Base-by-base conservation (phyloP, 2,797 vertebrate genomes). In the Anguilla anguilla region DNA sequence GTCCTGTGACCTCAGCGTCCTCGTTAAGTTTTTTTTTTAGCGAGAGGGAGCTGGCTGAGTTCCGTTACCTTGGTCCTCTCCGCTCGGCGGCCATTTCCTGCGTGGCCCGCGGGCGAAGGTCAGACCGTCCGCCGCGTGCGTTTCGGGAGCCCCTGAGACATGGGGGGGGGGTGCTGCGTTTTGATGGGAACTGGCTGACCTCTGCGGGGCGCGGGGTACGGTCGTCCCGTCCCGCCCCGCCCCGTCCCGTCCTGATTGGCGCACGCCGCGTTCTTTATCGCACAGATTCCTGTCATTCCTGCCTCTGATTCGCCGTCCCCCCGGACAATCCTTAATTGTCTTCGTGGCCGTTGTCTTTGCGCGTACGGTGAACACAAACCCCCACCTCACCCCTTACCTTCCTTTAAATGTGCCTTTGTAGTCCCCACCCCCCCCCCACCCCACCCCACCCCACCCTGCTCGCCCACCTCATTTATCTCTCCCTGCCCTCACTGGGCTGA, bases 251-350 rank as follows among this genome's bases (percentile, higher is more conserved):
- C 22, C 91, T 87, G 46, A 90, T 91, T 93, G 93, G 91, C 57
- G 93, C 90, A 88, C 91, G 82, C 17, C 86, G 92, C 55, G 55
- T 90, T 95, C 91, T 93, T 94, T 91, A 91, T 94, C 94, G 92
- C 53, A 90, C 93, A 93, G 94, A 96, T 95, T 96, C 93, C 93
- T 92, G 94, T 93, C 94, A 93, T 94, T 95, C 91, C 91, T 90
- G 15, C 92, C 91, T 89, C 92, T 94, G 94, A 96, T 94, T 95
- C 93, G 94, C 94, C 91, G 91, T 92, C 89, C 93, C 90, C 85
- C 49, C 88, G 91, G 92, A 94, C 93, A 94, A 94, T 95, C 94
- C 94, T 94, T 96, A 95, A 96, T 95, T 95, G 92, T 95, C 94
- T 95, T 95, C 91, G 91, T 91, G 55, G 79, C 93, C 94, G 91